Percentiles rank a stretch among this genome's conserved stretches.
phyloP scores from a whole-genome alignment of 2,888 invertebrate genomes.

The Eristalinus aeneus region DNA sequence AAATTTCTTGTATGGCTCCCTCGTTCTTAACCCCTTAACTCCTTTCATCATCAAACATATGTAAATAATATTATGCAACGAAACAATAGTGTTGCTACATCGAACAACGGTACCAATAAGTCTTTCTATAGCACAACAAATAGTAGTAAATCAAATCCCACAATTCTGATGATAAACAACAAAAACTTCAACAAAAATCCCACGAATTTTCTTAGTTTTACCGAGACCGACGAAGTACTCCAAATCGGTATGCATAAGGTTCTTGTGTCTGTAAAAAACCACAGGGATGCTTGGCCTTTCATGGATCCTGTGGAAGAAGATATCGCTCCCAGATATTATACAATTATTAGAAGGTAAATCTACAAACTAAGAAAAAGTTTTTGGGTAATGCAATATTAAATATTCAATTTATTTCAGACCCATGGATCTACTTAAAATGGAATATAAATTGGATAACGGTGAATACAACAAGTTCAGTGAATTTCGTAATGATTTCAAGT shows the following conservation, averaged over 20 bases:
- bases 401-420: conserved; percentile 82
- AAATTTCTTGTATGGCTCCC: conserved; percentile 43
- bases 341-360: conserved; percentile 84
- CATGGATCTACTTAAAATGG: conserved; percentile 94
- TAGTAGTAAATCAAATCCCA: conserved; percentile 64
- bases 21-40: conserved; percentile 7
- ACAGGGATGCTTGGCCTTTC: conserved; percentile 97
- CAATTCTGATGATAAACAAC: conserved; percentile 65
- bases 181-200: conserved; percentile 77
- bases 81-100: conserved; percentile 53
- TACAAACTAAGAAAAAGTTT: not conserved
- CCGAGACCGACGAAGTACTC: conserved; percentile 91
- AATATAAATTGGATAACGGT: conserved; percentile 91
- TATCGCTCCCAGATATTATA: conserved; percentile 92
- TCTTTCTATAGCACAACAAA: conserved; percentile 62
- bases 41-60: conserved; percentile 59
- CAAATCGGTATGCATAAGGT: conserved; percentile 96
- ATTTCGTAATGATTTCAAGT: conserved; percentile 93
- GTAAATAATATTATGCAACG: conserved; percentile 63
- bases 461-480: conserved; percentile 89
- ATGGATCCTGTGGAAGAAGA: conserved; percentile 96
- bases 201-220: conserved; percentile 84
- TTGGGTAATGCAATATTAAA: not conserved
- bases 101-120: conserved; percentile 62
- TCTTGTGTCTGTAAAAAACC: conserved; percentile 91